These are phyloP conservation scores for Melipona quadrifasciata DNA, from an alignment of 1,140 invertebrate genomes.

Conservation along the genomic window DNA sequence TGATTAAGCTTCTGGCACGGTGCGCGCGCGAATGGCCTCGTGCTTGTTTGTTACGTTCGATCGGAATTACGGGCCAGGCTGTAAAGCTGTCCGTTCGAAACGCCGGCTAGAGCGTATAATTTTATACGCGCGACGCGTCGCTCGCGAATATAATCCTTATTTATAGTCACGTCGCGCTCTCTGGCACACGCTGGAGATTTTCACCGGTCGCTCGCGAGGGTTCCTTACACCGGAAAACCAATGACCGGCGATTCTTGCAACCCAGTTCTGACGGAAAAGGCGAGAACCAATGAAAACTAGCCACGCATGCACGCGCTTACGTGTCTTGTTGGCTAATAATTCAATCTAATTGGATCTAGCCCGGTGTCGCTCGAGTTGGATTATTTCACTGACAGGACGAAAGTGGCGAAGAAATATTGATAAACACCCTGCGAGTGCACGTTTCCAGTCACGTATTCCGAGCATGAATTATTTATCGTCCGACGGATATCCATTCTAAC, in stretches of 20 bases:
- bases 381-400: neutral
- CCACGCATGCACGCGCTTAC: neutral
- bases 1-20: constrained; percentile 23
- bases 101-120: neutral
- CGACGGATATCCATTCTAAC: neutral
- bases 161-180: constrained; percentile 44
- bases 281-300: constrained; percentile 30
- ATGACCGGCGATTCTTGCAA: constrained; percentile 47
- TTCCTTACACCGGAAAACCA: constrained; percentile 42
- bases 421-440: neutral
- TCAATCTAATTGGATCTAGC: neutral
- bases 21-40: too few species aligned
- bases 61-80: constrained; percentile 1
- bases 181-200: constrained; percentile 29
- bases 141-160: constrained; percentile 39
- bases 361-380: neutral
- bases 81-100: constrained; percentile 27
- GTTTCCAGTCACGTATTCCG: neutral
- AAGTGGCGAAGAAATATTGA: neutral
- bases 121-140: constrained; percentile 20
- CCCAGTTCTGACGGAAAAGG: constrained; percentile 24
- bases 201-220: neutral
- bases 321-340: constrained; percentile 1
- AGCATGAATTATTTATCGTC: neutral
- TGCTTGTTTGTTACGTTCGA: constrained; percentile 12